Conservation (phyloP, 2,797 vertebrate species). For the Garrulus glandarius region DNA sequence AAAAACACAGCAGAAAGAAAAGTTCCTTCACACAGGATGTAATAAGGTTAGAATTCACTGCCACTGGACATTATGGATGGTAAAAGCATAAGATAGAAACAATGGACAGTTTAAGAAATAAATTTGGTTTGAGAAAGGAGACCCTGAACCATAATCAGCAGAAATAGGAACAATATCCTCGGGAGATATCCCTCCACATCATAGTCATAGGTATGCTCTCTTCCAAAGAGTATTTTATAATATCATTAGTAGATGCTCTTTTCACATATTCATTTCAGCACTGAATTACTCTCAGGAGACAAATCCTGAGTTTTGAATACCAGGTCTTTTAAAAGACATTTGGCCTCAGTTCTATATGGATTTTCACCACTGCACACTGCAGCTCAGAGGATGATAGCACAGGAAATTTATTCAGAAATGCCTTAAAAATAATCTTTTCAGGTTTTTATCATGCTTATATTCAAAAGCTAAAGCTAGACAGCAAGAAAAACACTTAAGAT, state of each 20-base stretch:
- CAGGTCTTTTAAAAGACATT: neutral
- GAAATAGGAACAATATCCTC: neutral
- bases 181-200: neutral
- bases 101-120: neutral
- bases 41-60: neutral
- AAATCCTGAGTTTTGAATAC: neutral
- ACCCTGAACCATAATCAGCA: neutral
- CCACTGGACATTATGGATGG: neutral
- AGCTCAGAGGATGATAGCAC: neutral
- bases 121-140: neutral
- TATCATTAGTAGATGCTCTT: neutral
- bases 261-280: neutral
- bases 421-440: neutral
- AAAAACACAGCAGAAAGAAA: neutral
- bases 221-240: neutral
- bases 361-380: neutral
- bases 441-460: neutral
- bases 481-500: neutral
- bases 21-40: neutral
- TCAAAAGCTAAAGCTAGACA: neutral
- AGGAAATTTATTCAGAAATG: neutral
- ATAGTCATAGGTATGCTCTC: neutral
- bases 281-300: neutral
- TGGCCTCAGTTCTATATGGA: neutral
- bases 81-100: neutral